These are phyloP conservation scores for Pachypanchax playfairii DNA, from an alignment of 2,113 vertebrate species.

Conservation along the genomic window DNA sequence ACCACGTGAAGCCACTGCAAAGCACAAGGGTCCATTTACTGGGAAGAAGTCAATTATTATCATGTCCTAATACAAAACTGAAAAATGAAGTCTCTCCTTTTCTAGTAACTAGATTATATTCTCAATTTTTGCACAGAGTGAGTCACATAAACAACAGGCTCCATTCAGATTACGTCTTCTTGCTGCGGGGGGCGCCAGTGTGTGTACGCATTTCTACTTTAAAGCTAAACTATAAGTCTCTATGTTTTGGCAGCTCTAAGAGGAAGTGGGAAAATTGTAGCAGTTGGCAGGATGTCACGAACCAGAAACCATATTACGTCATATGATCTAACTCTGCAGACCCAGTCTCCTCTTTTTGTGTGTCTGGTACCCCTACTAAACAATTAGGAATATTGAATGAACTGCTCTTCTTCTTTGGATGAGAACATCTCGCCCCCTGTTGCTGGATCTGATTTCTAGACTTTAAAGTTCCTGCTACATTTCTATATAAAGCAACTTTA, in stretches of 20 bases:
- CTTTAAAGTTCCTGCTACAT: constrained; percentile 5
- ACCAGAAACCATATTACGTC: constrained; percentile 63
- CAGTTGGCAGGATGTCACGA: constrained; percentile 55
- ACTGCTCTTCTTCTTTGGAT: constrained; percentile 38
- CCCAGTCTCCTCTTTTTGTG: constrained; percentile 45
- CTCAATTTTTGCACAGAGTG: not conserved
- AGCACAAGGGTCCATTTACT: constrained; percentile 26
- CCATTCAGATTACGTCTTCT: constrained; percentile 5
- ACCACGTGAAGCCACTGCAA: constrained; percentile 28
- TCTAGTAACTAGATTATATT: constrained; percentile 19
- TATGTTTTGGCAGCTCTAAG: constrained; percentile 46
- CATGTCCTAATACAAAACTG: constrained; percentile 26
- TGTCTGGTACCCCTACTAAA: constrained; percentile 51
- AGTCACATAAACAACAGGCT: constrained; percentile 21
- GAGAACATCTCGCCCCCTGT: constrained; percentile 30
- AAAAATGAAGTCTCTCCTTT: constrained; percentile 29
- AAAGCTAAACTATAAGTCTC: constrained; percentile 26
- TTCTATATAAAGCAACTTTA: not conserved
- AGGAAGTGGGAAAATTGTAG: constrained; percentile 66
- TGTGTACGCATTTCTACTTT: constrained; percentile 11
- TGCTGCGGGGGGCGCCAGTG: constrained; percentile 44
- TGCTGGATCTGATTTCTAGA: constrained; percentile 21
- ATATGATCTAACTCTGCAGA: constrained; percentile 56
- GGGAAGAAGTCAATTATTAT: constrained; percentile 35
- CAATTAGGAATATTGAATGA: constrained; percentile 54